phyloP scores from a whole-genome alignment of 2,888 invertebrate species.

The Hermodice carunculata region DNA sequence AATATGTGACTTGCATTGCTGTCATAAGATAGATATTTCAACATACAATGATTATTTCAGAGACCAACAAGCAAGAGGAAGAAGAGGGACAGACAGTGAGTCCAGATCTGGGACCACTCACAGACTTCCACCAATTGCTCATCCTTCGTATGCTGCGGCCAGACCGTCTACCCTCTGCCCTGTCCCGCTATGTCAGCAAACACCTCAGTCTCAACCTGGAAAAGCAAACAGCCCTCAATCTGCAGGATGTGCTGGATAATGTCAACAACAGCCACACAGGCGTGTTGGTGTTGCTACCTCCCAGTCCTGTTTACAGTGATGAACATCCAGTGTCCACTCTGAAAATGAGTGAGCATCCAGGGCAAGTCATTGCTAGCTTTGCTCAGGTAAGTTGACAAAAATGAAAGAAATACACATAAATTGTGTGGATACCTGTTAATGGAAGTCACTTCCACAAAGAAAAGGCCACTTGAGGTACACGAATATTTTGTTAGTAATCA shows the following conservation, averaged over 20 bases:
- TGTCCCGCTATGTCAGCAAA: conserved; percentile 56
- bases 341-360: conserved; percentile 22
- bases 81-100: conserved; percentile 23
- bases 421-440: no score
- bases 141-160: conserved; percentile 66
- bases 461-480: no score
- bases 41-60: no score
- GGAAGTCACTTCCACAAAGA: no score
- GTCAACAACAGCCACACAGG: conserved; percentile 47
- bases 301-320: conserved; percentile 37
- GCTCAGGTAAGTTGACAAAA: conserved; percentile 26
- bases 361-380: conserved; percentile 10
- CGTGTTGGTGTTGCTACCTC: conserved; percentile 59
- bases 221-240: neutral
- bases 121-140: conserved; percentile 66
- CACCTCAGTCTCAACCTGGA: conserved; percentile 40
- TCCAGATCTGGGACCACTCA: conserved; percentile 54
- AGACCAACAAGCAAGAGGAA: no score
- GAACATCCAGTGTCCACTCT: conserved; percentile 49
- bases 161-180: conserved; percentile 63
- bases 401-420: no score
- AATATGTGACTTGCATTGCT: no score
- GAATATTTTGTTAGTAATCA: no score
- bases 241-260: conserved; percentile 9
- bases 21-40: no score